Evolutionary conservation across 2,113 vertebrate species (phyloP).

Genomic region (Clarias magur): DNA sequence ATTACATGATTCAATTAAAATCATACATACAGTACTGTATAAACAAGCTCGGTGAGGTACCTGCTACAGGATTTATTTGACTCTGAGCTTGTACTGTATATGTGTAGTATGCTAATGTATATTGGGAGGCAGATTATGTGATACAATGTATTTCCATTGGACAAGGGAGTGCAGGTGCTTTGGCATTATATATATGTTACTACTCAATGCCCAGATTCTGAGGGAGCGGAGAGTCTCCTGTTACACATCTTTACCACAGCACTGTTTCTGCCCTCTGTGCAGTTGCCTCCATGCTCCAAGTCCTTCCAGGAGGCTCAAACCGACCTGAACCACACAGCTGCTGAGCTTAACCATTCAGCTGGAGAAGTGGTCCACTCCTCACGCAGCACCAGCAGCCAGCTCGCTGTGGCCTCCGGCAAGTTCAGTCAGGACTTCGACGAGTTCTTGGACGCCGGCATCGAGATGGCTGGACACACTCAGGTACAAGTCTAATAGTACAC

Average conservation of each 20-base stretch:
- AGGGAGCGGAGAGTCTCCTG: neutral
- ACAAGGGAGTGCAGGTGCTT: neutral
- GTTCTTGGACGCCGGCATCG: constrained; percentile 96
- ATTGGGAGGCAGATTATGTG: neutral
- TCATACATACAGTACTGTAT: neutral
- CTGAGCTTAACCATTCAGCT: constrained; percentile 95
- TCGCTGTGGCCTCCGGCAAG: constrained; percentile 93
- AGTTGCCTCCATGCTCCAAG: constrained; percentile 93
- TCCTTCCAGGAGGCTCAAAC: constrained; percentile 97
- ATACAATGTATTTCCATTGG: neutral
- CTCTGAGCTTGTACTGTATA: neutral
- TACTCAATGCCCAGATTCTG: neutral
- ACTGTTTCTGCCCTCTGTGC: constrained; percentile 5
- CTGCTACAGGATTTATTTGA: neutral
- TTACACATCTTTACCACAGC: neutral
- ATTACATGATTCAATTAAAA: neutral
- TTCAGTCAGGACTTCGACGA: constrained; percentile 98
- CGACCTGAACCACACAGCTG: constrained; percentile 94
- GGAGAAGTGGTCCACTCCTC: constrained; percentile 97
- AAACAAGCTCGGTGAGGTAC: neutral
- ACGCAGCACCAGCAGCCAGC: constrained; percentile 87
- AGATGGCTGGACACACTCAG: constrained; percentile 98
- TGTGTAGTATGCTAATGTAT: neutral
- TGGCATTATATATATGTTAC: neutral
- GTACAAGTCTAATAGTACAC: constrained; percentile 66